Percentiles rank a stretch among this genome's conserved stretches.
These are phyloP conservation scores for Drosophila leonis DNA, from an alignment of 2,888 invertebrate species.

Conservation along the genomic window DNA sequence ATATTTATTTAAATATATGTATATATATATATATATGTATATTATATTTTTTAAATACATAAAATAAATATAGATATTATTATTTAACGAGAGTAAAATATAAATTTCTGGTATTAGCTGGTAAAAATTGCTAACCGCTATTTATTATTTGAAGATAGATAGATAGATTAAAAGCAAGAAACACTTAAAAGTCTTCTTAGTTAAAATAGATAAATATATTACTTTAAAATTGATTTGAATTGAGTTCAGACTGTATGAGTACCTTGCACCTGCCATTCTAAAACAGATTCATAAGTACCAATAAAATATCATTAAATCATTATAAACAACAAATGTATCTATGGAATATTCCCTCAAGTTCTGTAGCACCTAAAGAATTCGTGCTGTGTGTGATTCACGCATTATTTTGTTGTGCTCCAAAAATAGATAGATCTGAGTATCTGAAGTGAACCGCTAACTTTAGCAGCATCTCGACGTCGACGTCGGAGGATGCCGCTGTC, in stretches of 20 bases:
- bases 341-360: constrained; percentile 44
- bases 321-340: constrained; percentile 25
- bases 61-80: too few species aligned
- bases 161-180: too few species aligned
- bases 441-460: constrained; percentile 46
- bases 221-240: not conserved
- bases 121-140: too few species aligned
- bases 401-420: constrained; percentile 36
- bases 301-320: constrained; percentile 33
- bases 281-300: constrained; percentile 10
- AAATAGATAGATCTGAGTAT: constrained; percentile 54
- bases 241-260: not conserved
- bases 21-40: not conserved
- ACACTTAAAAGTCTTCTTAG: too few species aligned
- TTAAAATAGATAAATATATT: not conserved
- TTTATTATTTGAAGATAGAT: too few species aligned
- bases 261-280: not conserved
- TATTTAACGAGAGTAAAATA: too few species aligned
- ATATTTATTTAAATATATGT: not conserved
- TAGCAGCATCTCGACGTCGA: constrained; percentile 27
- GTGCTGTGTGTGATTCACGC: constrained; percentile 57
- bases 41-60: not conserved
- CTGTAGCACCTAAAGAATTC: constrained; percentile 49
- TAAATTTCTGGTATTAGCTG: too few species aligned
- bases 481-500: constrained; percentile 57